Evolutionary conservation across 1,140 invertebrate species (phyloP).

Genomic region (Drosophila pallidifrons): DNA sequence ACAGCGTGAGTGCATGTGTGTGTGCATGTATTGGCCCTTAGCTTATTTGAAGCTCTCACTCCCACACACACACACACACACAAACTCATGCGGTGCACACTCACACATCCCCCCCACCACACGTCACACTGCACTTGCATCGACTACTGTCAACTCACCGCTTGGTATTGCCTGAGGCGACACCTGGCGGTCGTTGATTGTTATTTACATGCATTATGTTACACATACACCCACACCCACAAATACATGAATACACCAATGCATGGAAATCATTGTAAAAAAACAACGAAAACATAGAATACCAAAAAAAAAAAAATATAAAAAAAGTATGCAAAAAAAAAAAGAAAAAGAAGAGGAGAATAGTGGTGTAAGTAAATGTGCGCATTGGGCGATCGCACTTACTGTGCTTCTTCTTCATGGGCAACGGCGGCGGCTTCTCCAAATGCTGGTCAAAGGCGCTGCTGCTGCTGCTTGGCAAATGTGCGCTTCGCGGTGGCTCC

Average conservation of each 20-base stretch:
- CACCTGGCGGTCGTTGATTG: constrained; percentile 45
- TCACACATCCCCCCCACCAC: background rate
- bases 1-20: background rate
- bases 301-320: constrained; percentile 40
- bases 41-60: background rate
- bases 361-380: constrained; percentile 62
- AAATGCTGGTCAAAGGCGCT: constrained; percentile 76
- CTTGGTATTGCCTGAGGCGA: constrained; percentile 49
- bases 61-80: constrained; percentile 15
- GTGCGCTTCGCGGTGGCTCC: constrained; percentile 59
- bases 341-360: constrained; percentile 43
- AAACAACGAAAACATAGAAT: background rate
- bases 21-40: background rate
- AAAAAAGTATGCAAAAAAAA: constrained; percentile 53
- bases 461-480: constrained; percentile 58
- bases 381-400: constrained; percentile 86
- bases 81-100: background rate
- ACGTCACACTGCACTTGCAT: background rate
- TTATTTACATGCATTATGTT: constrained; percentile 17
- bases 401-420: constrained; percentile 97
- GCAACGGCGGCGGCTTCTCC: constrained; percentile 93
- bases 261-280: constrained; percentile 17
- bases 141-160: constrained; percentile 51
- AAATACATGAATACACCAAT: constrained; percentile 23
- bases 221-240: constrained; percentile 29